Evolutionary conservation across 2,888 invertebrate genomes (phyloP).

Genomic region (Lasius fuliginosus): DNA sequence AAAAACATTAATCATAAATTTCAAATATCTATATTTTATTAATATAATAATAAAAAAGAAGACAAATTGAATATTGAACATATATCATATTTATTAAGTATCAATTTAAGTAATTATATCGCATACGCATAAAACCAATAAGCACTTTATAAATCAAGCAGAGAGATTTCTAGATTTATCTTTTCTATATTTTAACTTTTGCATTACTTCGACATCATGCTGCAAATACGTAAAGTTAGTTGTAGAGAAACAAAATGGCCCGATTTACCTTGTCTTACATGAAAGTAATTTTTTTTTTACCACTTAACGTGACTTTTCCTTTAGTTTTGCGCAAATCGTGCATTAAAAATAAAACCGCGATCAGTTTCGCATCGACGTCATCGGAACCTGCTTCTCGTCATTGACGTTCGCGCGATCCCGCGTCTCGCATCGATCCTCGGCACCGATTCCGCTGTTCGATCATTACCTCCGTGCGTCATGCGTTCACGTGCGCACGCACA

Average conservation of each 20-base stretch:
- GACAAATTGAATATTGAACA: background rate
- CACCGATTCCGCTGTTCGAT: slow-evolving; percentile 47
- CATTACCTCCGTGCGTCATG: slow-evolving; percentile 38
- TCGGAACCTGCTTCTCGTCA: slow-evolving; percentile 23
- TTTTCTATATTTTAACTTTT: background rate
- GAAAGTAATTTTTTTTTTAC: background rate
- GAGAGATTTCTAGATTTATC: background rate
- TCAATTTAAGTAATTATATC: background rate
- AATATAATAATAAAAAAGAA: background rate
- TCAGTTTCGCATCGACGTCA: slow-evolving; percentile 16
- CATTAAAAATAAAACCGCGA: slow-evolving; percentile 12
- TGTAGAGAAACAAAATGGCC: background rate
- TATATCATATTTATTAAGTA: background rate
- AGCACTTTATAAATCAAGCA: background rate
- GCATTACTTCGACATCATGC: background rate
- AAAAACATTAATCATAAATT: background rate
- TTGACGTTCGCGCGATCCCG: slow-evolving; percentile 11
- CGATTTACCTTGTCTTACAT: background rate
- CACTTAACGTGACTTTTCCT: slow-evolving; percentile 23
- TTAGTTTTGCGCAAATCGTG: slow-evolving; percentile 19
- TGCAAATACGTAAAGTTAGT: background rate
- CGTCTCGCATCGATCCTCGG: slow-evolving; percentile 14
- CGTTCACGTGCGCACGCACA: slow-evolving; percentile 6
- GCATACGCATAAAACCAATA: background rate
- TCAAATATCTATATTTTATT: background rate